Conservation (phyloP, 2,888 invertebrate species). For the Mystacides longicornis region DNA sequence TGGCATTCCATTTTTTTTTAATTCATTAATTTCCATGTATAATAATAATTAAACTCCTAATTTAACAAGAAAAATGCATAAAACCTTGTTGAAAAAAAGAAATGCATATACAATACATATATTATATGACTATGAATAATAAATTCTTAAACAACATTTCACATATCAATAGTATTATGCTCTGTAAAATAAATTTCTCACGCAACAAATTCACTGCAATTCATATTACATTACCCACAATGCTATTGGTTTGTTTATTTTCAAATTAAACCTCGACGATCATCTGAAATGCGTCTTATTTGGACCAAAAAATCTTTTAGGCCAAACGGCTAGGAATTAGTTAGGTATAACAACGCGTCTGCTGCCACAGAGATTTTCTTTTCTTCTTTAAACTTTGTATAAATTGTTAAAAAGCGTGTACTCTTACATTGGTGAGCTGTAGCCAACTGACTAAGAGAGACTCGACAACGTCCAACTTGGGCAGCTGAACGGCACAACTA, state of each 20-base stretch:
- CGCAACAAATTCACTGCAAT: conserved; percentile 22
- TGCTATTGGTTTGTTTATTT: too few relatives aligned
- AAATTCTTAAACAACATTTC: conserved; percentile 25
- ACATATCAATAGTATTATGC: conserved; percentile 22
- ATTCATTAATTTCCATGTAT: background rate
- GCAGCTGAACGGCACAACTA: conserved; percentile 25
- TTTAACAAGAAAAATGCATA: conserved; percentile 25
- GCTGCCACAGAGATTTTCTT: too few relatives aligned
- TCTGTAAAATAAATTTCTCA: conserved; percentile 21
- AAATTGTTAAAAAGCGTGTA: conserved; percentile 25
- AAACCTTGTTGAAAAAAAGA: conserved; percentile 25
- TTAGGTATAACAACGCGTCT: too few relatives aligned
- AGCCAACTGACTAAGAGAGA: background rate
- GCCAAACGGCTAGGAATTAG: conserved; percentile 26
- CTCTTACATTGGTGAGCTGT: conserved; percentile 24
- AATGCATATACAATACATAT: conserved; percentile 16
- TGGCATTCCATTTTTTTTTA: conserved; percentile 18
- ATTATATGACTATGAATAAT: conserved; percentile 27
- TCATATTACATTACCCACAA: too few relatives aligned
- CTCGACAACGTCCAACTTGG: background rate
- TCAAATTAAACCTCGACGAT: too few relatives aligned
- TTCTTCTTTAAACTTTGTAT: background rate
- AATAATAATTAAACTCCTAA: conserved; percentile 16
- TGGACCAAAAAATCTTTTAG: conserved; percentile 25
- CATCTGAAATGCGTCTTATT: too few relatives aligned